Conservation (phyloP, 2,888 invertebrate species). For the Drosophila macrospina region DNA sequence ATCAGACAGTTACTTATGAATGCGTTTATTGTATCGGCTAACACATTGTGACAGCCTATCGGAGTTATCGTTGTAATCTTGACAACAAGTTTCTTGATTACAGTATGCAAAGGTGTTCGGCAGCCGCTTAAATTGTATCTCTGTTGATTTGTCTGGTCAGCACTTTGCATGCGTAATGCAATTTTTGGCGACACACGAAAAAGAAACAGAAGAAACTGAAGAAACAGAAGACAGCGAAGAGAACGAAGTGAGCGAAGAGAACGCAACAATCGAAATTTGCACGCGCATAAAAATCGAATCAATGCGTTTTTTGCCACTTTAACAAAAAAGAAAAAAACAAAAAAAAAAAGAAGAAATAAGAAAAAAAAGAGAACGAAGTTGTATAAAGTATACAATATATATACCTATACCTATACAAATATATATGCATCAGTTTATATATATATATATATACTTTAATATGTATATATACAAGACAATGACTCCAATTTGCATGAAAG, state of each 20-base stretch:
- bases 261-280: constrained; percentile 31
- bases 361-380: too few species aligned
- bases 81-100: too few species aligned
- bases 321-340: constrained; percentile 28
- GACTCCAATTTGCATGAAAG: constrained; percentile 45
- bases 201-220: background rate
- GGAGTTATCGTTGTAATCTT: too few species aligned
- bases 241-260: background rate
- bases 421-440: too few species aligned
- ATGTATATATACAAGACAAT: constrained; percentile 35
- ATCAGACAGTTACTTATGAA: too few species aligned
- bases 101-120: background rate
- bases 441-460: constrained; percentile 15
- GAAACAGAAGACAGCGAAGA: background rate
- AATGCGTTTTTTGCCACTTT: constrained; percentile 57
- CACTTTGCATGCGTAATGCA: constrained; percentile 60
- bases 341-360: too few species aligned
- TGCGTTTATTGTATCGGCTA: background rate
- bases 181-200: constrained; percentile 43
- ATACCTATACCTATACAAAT: constrained; percentile 15
- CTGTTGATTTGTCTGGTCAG: constrained; percentile 54
- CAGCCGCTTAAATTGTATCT: constrained; percentile 1
- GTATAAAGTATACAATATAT: too few species aligned
- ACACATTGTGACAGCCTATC: background rate
- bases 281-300: constrained; percentile 57